Conservation (phyloP, 2,888 invertebrate species). For the Chalcis sispes region DNA sequence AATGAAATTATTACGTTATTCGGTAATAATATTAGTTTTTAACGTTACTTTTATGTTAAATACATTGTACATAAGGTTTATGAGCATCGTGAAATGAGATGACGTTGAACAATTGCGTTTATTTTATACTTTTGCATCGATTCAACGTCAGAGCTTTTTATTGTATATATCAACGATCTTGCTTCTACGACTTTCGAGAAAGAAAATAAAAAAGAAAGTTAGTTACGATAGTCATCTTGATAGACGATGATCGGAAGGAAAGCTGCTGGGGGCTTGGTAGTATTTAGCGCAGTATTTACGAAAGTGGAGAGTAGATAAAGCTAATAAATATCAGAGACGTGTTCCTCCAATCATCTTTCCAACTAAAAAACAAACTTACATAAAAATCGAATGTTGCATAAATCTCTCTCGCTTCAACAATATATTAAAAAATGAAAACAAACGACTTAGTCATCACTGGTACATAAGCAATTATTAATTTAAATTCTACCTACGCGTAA, state of each 20-base stretch:
- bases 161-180: conserved; percentile 3
- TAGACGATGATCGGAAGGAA: conserved; percentile 32
- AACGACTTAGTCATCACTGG: conserved; percentile 49
- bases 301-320: conserved; percentile 21
- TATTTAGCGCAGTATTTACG: conserved; percentile 19
- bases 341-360: conserved; percentile 22
- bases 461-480: conserved; percentile 36
- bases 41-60: conserved; percentile 45
- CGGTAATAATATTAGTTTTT: conserved; percentile 42
- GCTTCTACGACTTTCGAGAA: conserved; percentile 9
- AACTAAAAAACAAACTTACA: background rate
- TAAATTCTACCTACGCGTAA: conserved; percentile 29
- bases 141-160: conserved; percentile 18
- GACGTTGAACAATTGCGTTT: conserved; percentile 32
- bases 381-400: conserved; percentile 27
- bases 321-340: conserved; percentile 17
- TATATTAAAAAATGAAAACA: conserved; percentile 41
- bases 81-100: conserved; percentile 52
- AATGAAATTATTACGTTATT: conserved; percentile 44
- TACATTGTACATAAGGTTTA: conserved; percentile 54
- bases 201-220: conserved; percentile 13
- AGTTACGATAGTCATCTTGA: background rate
- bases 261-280: background rate
- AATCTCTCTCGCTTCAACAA: conserved; percentile 38
- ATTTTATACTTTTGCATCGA: conserved; percentile 41